A percentile compares a stretch with the other conserved stretches of the same genome.
Conservation (phyloP, 2,797 vertebrate genomes). For the Paratrypauchen microcephalus region DNA sequence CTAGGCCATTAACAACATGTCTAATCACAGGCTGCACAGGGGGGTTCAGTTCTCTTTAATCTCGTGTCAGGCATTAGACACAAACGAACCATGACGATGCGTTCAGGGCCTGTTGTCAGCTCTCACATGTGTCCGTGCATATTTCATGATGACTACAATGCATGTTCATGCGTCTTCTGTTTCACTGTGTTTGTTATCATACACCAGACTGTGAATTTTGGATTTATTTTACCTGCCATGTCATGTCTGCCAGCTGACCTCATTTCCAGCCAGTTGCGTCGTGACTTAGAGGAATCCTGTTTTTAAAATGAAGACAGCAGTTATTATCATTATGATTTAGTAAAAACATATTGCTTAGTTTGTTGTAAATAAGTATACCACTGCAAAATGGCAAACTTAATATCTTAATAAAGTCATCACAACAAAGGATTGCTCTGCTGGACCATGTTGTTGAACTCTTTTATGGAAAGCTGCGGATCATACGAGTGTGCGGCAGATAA, state of each 20-base stretch:
- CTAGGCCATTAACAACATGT: too few relatives aligned
- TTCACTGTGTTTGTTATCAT: not conserved
- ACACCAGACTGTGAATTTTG: not conserved
- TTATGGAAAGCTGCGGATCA: too few relatives aligned
- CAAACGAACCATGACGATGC: not conserved
- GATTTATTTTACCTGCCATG: not conserved
- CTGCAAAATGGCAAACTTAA: not conserved
- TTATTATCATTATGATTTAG: not conserved
- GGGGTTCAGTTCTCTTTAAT: not conserved
- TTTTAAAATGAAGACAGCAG: not conserved
- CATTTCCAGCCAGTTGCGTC: not conserved
- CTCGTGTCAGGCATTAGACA: not conserved
- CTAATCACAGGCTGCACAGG: not conserved
- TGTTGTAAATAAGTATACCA: not conserved
- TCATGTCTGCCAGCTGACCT: not conserved
- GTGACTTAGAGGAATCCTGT: not conserved
- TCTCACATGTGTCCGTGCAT: not conserved
- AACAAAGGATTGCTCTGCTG: too few relatives aligned
- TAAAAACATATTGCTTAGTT: too few relatives aligned
- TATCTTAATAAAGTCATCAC: too few relatives aligned
- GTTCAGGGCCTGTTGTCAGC: not conserved
- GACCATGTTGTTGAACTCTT: too few relatives aligned
- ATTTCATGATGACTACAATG: slow-evolving; percentile 1
- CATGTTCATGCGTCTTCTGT: not conserved
- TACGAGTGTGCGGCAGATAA: too few relatives aligned